A percentile compares a stretch with the other conserved stretches of the same genome.
Conservation (phyloP, 2,113 vertebrate genomes). For the Echinops telfairi region DNA sequence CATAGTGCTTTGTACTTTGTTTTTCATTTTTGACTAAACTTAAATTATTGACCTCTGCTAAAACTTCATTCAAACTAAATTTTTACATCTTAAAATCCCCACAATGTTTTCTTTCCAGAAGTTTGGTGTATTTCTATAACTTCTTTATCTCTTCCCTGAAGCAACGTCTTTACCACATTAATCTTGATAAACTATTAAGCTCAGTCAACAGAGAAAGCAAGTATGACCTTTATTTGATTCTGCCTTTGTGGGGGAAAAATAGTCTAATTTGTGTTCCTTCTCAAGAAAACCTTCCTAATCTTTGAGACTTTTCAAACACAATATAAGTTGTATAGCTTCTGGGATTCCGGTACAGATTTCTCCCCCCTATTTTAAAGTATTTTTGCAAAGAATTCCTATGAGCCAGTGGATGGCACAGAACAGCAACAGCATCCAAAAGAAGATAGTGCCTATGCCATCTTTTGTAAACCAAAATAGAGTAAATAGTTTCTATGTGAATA, state of each 20-base stretch:
- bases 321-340: constrained; percentile 46
- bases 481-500: no score
- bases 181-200: constrained; percentile 44
- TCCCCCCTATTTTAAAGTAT: no score
- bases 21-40: constrained; percentile 31
- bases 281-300: neutral
- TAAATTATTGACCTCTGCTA: constrained; percentile 14
- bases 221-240: neutral
- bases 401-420: no score
- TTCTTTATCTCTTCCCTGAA: constrained; percentile 32
- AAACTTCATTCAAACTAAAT: constrained; percentile 39
- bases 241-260: constrained; percentile 44
- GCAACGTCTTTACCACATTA: neutral
- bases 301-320: neutral
- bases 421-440: no score
- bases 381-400: no score
- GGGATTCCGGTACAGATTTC: neutral
- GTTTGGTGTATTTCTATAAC: neutral
- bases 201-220: constrained; percentile 32
- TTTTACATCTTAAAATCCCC: neutral
- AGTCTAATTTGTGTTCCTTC: neutral
- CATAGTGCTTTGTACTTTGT: no score
- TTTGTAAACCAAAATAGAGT: no score
- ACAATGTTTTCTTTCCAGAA: constrained; percentile 1
- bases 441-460: no score